Conservation (phyloP, 2,888 invertebrate genomes). For the Polietes domitor region DNA sequence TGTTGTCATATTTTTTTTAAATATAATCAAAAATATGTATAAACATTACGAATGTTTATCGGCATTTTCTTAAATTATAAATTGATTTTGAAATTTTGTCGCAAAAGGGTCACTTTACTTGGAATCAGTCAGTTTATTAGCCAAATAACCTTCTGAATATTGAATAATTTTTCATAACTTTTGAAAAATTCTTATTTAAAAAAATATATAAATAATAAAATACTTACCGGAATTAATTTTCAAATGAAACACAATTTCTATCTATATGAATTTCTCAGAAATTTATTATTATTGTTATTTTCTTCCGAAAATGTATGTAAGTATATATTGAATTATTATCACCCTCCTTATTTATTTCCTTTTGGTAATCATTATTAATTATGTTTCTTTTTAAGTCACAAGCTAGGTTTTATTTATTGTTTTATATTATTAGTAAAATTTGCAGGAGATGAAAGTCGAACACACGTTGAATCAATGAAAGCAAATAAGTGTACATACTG, state of each 20-base stretch:
- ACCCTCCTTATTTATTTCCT: not conserved
- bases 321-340: conserved; percentile 10
- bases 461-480: not conserved
- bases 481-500: not conserved
- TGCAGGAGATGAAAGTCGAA: not conserved
- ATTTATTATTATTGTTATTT: conserved; percentile 35
- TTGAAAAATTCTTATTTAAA: too few species aligned
- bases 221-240: too few species aligned
- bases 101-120: too few species aligned
- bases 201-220: too few species aligned
- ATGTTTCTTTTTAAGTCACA: conserved; percentile 38
- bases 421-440: not conserved
- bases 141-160: too few species aligned
- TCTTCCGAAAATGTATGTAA: conserved; percentile 24
- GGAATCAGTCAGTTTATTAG: too few species aligned
- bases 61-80: too few species aligned
- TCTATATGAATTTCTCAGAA: conserved; percentile 35
- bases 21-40: too few species aligned
- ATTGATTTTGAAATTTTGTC: too few species aligned
- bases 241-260: not conserved
- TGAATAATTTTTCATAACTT: too few species aligned
- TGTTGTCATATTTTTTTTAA: too few species aligned
- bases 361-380: not conserved
- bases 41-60: too few species aligned
- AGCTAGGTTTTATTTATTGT: conserved; percentile 34